Evolutionary conservation across 2,113 vertebrate genomes (phyloP), one percentile per base, ranked within the genome.

Genomic region (Tamias sibiricus): DNA sequence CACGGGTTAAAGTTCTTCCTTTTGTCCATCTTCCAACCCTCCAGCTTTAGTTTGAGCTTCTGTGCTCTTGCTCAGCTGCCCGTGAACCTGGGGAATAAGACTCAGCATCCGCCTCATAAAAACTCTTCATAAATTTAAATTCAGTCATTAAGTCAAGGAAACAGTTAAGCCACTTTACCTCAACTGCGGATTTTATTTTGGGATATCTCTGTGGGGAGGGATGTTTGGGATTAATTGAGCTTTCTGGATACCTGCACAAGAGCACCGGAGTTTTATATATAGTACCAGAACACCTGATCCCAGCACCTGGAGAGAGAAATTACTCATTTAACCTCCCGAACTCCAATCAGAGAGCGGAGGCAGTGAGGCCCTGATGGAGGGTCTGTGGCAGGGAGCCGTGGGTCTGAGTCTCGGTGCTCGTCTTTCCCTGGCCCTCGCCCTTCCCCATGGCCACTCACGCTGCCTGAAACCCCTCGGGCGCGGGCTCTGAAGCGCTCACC

Each of bases 141-240:
- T 93, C 72, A 95, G 83, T 91, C 94, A 83, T 95, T 97, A 95
- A 95, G 87, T 95, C 90, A 86, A 96, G 72, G 96, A 94, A 97
- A 94, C 13, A 87, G 96, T 95, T 97, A 97, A 97, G 95, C 84
- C 90, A 93, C 81, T 97, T 97, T 91, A 82, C 81, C 85, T 94
- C 92, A 90, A 81, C 74, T 57, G 20, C 95, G 92, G 95, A 96
- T 95, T 97, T 97, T 97, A 98, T 98, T 98, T 97, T 97, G 95
- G 97, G 93, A 97, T 97, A 94, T 96, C 96, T 96, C 96, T 86
- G 95, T 97, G 95, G 95, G 97, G 96, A 97, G 94, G 92, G 79
- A 97, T 95, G 97, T 89, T 97, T 87, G 96, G 95, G 97, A 98
- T 98, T 98, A 97, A 97, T 97, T 88, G 97, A 91, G 94, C 95